These are phyloP conservation scores for Chorisops tibialis DNA, from an alignment of 2,888 invertebrate species.

Conservation along the genomic window DNA sequence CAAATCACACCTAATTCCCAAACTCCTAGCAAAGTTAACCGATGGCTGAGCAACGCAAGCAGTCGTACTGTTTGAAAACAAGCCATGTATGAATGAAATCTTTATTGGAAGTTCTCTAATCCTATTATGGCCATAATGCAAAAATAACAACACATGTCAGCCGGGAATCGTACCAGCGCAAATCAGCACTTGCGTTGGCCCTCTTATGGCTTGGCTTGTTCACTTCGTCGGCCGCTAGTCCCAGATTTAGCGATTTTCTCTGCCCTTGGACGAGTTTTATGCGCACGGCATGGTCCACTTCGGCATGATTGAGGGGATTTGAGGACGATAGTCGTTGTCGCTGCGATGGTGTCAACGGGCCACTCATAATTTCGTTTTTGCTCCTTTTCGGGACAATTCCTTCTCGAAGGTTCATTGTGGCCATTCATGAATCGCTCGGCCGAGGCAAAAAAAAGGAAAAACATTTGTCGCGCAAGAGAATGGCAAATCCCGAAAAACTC, in stretches of 20 bases:
- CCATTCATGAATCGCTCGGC: too few species aligned
- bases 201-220: neutral
- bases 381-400: constrained; percentile 6
- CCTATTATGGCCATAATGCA: constrained; percentile 50
- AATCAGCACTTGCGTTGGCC: constrained; percentile 12
- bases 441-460: constrained; percentile 1
- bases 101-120: constrained; percentile 46
- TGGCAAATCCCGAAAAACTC: constrained; percentile 32
- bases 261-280: constrained; percentile 13
- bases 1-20: constrained; percentile 8
- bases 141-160: constrained; percentile 49
- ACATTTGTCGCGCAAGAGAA: constrained; percentile 23
- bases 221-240: neutral
- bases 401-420: neutral
- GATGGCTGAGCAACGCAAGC: constrained; percentile 14
- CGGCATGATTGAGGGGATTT: constrained; percentile 20
- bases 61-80: constrained; percentile 30
- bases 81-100: constrained; percentile 30
- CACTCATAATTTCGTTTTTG: constrained; percentile 8
- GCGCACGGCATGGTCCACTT: constrained; percentile 8
- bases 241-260: neutral
- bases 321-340: neutral
- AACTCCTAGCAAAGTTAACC: neutral
- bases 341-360: constrained; percentile 16
- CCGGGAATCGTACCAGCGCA: constrained; percentile 16